Evolutionary conservation across 2,113 vertebrate genomes (phyloP).

Genomic region (Xenus cinereus): DNA sequence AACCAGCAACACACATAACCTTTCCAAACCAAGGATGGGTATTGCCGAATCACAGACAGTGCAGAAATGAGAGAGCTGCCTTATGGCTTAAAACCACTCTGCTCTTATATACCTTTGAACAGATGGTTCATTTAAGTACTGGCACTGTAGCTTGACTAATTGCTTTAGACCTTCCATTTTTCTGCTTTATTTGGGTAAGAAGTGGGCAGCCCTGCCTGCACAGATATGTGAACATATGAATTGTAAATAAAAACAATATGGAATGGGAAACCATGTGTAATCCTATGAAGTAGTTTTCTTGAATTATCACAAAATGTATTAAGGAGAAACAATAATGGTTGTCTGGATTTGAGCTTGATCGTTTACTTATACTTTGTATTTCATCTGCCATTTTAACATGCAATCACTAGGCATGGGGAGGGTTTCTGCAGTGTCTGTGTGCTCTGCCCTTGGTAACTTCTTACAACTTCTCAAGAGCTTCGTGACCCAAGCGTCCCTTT

Average conservation of each 20-base stretch:
- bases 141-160: constrained; percentile 37
- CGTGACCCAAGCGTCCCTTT: not conserved
- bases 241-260: not conserved
- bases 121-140: constrained; percentile 56
- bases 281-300: not conserved
- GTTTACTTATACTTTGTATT: not conserved
- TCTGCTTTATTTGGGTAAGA: constrained; percentile 11
- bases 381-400: not conserved
- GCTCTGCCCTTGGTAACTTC: too few relatives aligned
- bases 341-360: not conserved
- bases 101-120: constrained; percentile 38
- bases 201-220: constrained; percentile 30
- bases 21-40: not conserved
- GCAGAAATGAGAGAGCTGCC: not conserved
- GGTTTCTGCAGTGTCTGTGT: not conserved
- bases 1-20: not conserved
- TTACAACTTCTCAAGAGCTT: not conserved
- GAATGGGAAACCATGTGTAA: not conserved
- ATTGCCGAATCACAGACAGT: not conserved
- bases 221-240: not conserved
- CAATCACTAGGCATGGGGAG: not conserved
- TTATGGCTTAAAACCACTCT: not conserved
- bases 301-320: not conserved
- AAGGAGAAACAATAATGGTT: not conserved
- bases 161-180: constrained; percentile 44